Evolutionary conservation across 2,888 invertebrate genomes (phyloP).

Genomic region (Rhagophthalmus giganteus): DNA sequence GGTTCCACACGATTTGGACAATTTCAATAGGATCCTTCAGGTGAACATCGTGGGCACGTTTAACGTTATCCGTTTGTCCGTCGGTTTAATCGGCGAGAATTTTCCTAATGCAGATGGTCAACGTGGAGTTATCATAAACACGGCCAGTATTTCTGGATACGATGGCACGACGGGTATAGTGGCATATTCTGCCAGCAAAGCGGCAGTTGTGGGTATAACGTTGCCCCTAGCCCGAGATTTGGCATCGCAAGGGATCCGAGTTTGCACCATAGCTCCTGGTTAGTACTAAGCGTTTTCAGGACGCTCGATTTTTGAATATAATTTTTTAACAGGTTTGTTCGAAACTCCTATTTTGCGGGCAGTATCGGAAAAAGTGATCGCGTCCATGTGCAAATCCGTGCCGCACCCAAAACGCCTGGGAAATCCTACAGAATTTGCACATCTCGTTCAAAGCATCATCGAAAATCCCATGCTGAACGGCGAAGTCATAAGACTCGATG

Average conservation of each 20-base stretch:
- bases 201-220: slow-evolving; percentile 92
- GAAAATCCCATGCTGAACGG: slow-evolving; percentile 92
- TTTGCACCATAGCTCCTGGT: slow-evolving; percentile 81
- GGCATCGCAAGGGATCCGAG: slow-evolving; percentile 75
- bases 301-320: too few species aligned
- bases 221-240: slow-evolving; percentile 93
- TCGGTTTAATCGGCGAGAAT: slow-evolving; percentile 82
- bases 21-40: slow-evolving; percentile 76
- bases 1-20: slow-evolving; percentile 69
- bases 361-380: slow-evolving; percentile 81
- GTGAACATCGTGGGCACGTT: slow-evolving; percentile 92
- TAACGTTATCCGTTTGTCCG: slow-evolving; percentile 85
- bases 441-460: slow-evolving; percentile 79
- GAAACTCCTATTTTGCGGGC: slow-evolving; percentile 78
- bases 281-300: too few species aligned
- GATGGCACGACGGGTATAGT: slow-evolving; percentile 97
- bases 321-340: slow-evolving; percentile 69
- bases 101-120: slow-evolving; percentile 79
- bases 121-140: slow-evolving; percentile 93
- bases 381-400: slow-evolving; percentile 75
- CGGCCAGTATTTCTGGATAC: slow-evolving; percentile 91
- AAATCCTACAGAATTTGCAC: slow-evolving; percentile 84
- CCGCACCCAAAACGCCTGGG: slow-evolving; percentile 87
- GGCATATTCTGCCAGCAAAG: slow-evolving; percentile 92
- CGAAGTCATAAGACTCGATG: slow-evolving; percentile 85